Percentiles rank a stretch among this genome's conserved stretches.
Conservation (phyloP, 2,888 invertebrate genomes). For the Phragmatobia fuliginosa region DNA sequence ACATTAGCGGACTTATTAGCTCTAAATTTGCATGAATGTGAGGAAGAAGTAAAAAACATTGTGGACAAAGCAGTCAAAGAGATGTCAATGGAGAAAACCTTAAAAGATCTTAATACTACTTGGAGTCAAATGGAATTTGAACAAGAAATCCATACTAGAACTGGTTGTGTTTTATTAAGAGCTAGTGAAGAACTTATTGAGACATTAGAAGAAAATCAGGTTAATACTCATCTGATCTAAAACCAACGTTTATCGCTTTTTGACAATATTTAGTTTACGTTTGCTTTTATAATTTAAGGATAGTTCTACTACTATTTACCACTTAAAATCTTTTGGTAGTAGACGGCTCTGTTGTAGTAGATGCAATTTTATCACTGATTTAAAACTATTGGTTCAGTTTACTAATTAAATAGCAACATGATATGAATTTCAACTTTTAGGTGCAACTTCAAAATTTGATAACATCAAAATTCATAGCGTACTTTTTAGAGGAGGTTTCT, state of each 20-base stretch:
- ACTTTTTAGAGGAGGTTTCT: conserved; percentile 97
- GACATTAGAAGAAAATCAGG: conserved; percentile 99
- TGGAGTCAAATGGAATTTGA: conserved; percentile 98
- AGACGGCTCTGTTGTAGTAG: neutral
- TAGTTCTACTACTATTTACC: too few species aligned
- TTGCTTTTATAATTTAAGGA: neutral
- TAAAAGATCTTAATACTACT: conserved; percentile 95
- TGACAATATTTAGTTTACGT: neutral
- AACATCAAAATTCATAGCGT: conserved; percentile 98
- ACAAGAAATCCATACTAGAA: conserved; percentile 95
- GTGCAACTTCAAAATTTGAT: conserved; percentile 98
- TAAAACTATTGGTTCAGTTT: neutral
- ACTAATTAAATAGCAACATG: neutral
- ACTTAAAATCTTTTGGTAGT: neutral
- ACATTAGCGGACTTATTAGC: conserved; percentile 96
- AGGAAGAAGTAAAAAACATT: conserved; percentile 98
- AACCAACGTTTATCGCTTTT: neutral
- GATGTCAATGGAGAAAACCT: conserved; percentile 98
- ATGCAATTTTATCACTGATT: neutral
- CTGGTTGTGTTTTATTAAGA: conserved; percentile 93
- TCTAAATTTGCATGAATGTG: conserved; percentile 97
- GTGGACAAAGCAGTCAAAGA: conserved; percentile 99
- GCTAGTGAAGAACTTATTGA: conserved; percentile 98
- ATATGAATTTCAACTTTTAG: conserved; percentile 68
- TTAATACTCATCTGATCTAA: conserved; percentile 53